Base-by-base conservation (phyloP, 64 coral and sea anemone species). In the Actinia equina region DNA sequence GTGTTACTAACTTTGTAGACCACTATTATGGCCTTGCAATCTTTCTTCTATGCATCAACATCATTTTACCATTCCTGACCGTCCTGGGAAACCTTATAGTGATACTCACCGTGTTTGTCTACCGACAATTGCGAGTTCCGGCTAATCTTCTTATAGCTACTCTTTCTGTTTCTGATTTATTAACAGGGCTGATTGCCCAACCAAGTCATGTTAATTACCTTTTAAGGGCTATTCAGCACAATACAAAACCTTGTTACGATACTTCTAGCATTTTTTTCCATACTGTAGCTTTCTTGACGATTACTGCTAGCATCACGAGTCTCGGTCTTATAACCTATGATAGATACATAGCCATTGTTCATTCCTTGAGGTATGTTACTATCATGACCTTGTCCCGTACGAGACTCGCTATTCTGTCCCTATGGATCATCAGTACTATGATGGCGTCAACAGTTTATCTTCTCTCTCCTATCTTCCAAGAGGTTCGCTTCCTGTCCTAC, bases 271-370 rank as follows among this genome's bases (percentile, higher is more conserved):
- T 79, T 15, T 23, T 79, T 79, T 37, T 46, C 27, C 20, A 79
- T 15, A 12, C n/a, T 15, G 4, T 23, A 20, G n/a, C 1, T 17
- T 9, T 15, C 4, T 6, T 79, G 12, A 79, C 77, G 15, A 79
- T 79, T 5, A 20, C 77, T 79, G 77, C 77, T 20, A 79, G 77
- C 77, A 8, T 79, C 17, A 42, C 17, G 4, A 41, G 27, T 22
- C 77, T 79, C 27, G 17, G 16, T 17, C 3, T 79, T 5, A 79
- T 79, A 79, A 23, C 77, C n/a, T 42, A 20, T 15, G 77, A 79
- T 37, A 79, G 77, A 17, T 79, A 42, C 44, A 79, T 79, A 15
- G 77, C 77, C 13, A 79, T 79, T n/a, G n/a, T 79, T n/a, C 17
- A 79, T n/a, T 23, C 77, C 5, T 46, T 79, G 15, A 3, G 44